Evolutionary conservation across 2,113 vertebrate species (phyloP), one percentile per base, ranked within the genome.

Genomic region (Trogon surrucura): DNA sequence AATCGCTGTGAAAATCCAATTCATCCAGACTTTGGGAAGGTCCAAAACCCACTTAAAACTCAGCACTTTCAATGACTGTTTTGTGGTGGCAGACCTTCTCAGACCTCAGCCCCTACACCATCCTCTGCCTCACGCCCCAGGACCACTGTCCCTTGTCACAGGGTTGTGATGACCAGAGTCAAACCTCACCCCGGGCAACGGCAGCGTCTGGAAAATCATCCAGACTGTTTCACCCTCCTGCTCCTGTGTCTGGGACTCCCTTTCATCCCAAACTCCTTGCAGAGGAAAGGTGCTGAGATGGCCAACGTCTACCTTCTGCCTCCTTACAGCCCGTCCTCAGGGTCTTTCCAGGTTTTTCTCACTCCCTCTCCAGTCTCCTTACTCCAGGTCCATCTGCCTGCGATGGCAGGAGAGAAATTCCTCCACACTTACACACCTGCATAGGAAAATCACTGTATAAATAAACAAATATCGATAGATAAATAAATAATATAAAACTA

Each of bases 361-460:
- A 17, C 25, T n/a, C 45, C 62, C 15, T 29, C 27, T 47, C 36
- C 60, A 81, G 48, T 23, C 47, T 61, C 75, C 41, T 32, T 48
- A 14, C 30, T 61, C 21, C 32, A 38, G 34, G 8, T 65, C 53
- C 53, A 21, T 30, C 41, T 36, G 15, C 13, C 22, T 44, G 51
- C 2, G 4, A 58, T 47, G 44, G 38, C 27, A 32, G 45, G 45
- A 77, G 56, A 83, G 51, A 25, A 41, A n/a, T 41, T 73, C n/a
- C 47, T 74, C 32, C 60, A 34, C n/a, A 11, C 15, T 70, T 62
- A 29, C 3, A 16, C 21, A 32, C 23, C 53, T 36, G 23, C 2
- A 0, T 8, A 4, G 25, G 70, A 23, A 38, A 36, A 38, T 23
- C 50, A n/a, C 16, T 6, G 0, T 6, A 15, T 29, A 10, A 41